These are phyloP conservation scores for Odontamblyopus rebecca DNA, from an alignment of 2,797 vertebrate genomes.

Conservation along the genomic window DNA sequence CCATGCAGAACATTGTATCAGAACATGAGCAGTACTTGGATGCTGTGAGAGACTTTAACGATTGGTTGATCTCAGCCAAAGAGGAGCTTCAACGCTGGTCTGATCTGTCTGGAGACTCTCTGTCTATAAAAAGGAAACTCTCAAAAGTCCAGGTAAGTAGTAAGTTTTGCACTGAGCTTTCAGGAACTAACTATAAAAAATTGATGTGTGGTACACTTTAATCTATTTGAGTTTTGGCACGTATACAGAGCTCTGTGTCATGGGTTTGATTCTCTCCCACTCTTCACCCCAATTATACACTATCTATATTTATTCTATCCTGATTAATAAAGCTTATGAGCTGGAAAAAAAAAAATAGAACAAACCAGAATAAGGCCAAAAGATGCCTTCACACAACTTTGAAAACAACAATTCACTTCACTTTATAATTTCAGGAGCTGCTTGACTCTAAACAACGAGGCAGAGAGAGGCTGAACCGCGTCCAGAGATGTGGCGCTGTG, in stretches of 20 bases:
- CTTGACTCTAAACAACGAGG: conserved; percentile 88
- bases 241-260: no score
- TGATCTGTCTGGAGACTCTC: conserved; percentile 88
- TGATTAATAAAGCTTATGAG: neutral
- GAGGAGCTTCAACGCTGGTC: conserved; percentile 98
- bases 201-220: no score
- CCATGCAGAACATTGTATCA: conserved; percentile 87
- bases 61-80: conserved; percentile 95
- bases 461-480: conserved; percentile 83
- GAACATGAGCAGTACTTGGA: conserved; percentile 92
- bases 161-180: neutral
- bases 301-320: no score
- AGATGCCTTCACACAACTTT: neutral
- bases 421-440: conserved; percentile 84
- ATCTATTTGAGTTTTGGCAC: no score
- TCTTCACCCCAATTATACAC: no score
- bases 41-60: conserved; percentile 91
- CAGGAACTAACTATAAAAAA: no score
- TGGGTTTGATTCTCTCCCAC: no score
- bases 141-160: conserved; percentile 87
- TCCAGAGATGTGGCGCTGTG: conserved; percentile 81
- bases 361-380: no score
- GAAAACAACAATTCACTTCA: neutral
- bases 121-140: conserved; percentile 86
- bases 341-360: no score